Evolutionary conservation across 2,888 invertebrate genomes (phyloP), one percentile per base, ranked within the genome.

Genomic region (Tipula helvola): DNA sequence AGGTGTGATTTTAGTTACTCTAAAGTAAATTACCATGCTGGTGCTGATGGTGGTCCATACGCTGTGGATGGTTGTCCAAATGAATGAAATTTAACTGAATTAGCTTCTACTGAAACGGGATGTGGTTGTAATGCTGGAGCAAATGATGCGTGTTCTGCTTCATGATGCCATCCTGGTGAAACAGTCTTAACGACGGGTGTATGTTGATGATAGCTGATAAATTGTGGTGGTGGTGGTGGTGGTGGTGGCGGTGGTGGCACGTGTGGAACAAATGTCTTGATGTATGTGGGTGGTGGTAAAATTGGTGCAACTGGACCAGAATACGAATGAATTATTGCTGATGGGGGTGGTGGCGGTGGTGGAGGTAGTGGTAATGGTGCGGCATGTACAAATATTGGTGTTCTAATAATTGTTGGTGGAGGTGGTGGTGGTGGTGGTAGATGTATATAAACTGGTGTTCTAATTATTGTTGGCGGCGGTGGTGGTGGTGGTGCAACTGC

Each of bases 161-260:
- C 71, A 71, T 71, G 71, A 71, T 71, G 71, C 71, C 71, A 71
- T 8, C 57, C 52, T 12, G 87, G 71, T 3, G 71, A 7, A 36
- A 87, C 86, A 8, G 87, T 41, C 41, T 87, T 87, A 39, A 88
- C 36, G 42, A 87, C 52, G 39, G 88, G 87, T 12, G 87, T 83
- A 87, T 36, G 52, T 87, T 88, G 39, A 87, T 84, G 5, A 87
- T 86, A 5, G 87, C 86, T 85, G 87, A 52, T 36, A 85, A 42
- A 52, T 41, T 83, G 52, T 41, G 86, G 47, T 44, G 86, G 41
- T 7, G 39, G 39, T 13, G 85, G 18, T 8, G 86, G 86, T 41
- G 86, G 83, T 5, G 87, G 41, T 41, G 39, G 39, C 5, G 39
- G 39, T 39, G 39, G 39, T 5, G 39, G 86, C 13, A 10, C 39